Evolutionary conservation across 2,113 vertebrate genomes (phyloP).

Genomic region (Ahaetulla prasina): DNA sequence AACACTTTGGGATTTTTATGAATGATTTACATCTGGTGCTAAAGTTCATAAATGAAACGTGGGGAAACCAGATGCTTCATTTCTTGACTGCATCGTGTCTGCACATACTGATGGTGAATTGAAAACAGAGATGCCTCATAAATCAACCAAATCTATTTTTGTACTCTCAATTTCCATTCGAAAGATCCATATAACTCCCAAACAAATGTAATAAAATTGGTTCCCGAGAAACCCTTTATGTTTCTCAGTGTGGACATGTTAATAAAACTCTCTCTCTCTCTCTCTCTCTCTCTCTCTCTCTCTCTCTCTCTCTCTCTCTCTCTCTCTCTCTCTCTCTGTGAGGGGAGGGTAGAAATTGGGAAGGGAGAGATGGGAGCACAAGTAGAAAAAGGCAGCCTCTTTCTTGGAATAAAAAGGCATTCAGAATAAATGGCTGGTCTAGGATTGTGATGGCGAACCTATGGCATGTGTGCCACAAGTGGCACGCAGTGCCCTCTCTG

Average conservation of each 20-base stretch:
- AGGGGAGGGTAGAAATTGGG: neutral
- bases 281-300: too few relatives aligned
- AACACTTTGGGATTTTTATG: slow-evolving; percentile 70
- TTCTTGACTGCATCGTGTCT: slow-evolving; percentile 65
- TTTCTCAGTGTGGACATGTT: slow-evolving; percentile 58
- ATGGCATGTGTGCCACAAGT: too few relatives aligned
- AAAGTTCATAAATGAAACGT: slow-evolving; percentile 74
- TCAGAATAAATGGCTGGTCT: slow-evolving; percentile 15
- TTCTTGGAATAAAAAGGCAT: slow-evolving; percentile 21
- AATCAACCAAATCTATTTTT: slow-evolving; percentile 71
- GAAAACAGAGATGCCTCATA: slow-evolving; percentile 68
- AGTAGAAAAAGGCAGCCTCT: neutral
- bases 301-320: too few relatives aligned
- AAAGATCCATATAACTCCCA: slow-evolving; percentile 64
- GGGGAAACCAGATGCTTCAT: slow-evolving; percentile 74
- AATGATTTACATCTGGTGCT: slow-evolving; percentile 79
- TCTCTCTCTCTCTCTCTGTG: too few relatives aligned
- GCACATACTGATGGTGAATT: slow-evolving; percentile 72
- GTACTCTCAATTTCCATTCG: slow-evolving; percentile 69
- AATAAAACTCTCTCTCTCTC: slow-evolving; percentile 33
- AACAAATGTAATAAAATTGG: slow-evolving; percentile 65
- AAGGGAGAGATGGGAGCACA: neutral
- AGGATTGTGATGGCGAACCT: neutral
- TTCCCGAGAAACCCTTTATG: slow-evolving; percentile 65
- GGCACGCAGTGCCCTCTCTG: too few relatives aligned